Conservation (phyloP, 2,797 vertebrate species). For the Karalla daura region DNA sequence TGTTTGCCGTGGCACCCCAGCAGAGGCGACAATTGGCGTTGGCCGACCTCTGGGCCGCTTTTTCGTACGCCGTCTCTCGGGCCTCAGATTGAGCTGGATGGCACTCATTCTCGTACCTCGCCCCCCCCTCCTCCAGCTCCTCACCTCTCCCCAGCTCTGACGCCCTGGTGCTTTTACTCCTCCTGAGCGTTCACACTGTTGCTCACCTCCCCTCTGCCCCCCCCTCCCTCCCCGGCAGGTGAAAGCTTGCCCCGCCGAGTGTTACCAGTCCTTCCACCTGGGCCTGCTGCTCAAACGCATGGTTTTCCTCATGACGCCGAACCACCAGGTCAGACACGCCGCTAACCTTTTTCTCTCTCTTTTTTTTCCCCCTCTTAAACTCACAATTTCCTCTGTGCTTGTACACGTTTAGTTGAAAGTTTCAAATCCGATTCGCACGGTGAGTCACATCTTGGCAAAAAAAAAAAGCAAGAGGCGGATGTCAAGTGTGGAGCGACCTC, state of each 20-base stretch:
- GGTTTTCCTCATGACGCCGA: constrained; percentile 91
- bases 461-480: too few species aligned
- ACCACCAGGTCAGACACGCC: constrained; percentile 86
- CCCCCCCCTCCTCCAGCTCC: background rate
- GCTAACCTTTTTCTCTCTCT: background rate
- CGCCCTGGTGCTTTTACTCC: constrained; percentile 5
- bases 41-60: constrained; percentile 44
- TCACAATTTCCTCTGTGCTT: background rate
- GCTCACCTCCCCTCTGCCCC: constrained; percentile 5
- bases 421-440: too few species aligned
- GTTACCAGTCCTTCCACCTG: constrained; percentile 84
- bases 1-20: constrained; percentile 49
- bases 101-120: constrained; percentile 1
- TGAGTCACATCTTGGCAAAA: too few species aligned
- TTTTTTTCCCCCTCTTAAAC: too few species aligned
- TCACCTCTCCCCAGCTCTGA: background rate
- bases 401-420: too few species aligned
- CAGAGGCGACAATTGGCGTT: constrained; percentile 70
- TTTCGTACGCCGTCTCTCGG: constrained; percentile 20
- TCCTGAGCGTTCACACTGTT: constrained; percentile 15
- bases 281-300: constrained; percentile 88
- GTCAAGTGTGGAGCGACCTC: too few species aligned
- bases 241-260: constrained; percentile 83
- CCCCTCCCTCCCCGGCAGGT: constrained; percentile 78
- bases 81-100: constrained; percentile 27